Evolutionary conservation across 2,113 vertebrate genomes (phyloP), one percentile per base, ranked within the genome.

Genomic region (Acanthochromis polyacanthus): DNA sequence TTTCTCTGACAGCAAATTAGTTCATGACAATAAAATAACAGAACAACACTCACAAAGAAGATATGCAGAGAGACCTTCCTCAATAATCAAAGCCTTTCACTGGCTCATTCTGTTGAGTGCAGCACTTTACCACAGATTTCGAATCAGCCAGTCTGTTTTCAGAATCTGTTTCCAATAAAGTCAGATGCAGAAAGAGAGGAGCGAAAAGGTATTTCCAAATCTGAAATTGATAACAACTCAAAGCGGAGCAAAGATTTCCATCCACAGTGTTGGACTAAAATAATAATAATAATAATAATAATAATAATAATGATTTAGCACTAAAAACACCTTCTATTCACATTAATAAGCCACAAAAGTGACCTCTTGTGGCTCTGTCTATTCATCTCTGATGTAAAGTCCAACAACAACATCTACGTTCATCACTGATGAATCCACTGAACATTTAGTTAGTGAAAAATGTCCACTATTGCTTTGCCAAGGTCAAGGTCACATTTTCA

Each of bases 91-190:
- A 75, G 61, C 5, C 61, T 7, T 40, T 36, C 58, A 16, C 7
- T 0, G 28, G 23, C 57, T 77, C 43, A 67, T 86, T 84, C 22
- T 79, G 81, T 38, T 45, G 46, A 84, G 28, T 15, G 46, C 66
- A 75, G 81, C 66, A 79, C 61, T 81, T 68, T 19, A 62, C 22
- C 20, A 6, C 28, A 62, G 64, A 67, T 70, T 59, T n/a, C 71
- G 20, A 80, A 61, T 45, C 53, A 79, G 71, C 20, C 53, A 22
- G 71, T 52, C 53, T 20, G 55, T 52, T 58, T 59, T 70, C 25
- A 80, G 61, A 40, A 52, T 69, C 72, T 43, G 50, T 73, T 80
- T 73, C 56, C 32, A 23, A 80, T 57, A 58, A 16, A 81, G 28
- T 5, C 14, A 10, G 45, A 38, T 17, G 30, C 30, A 36, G 57